Base-by-base conservation (phyloP, 2,797 vertebrate genomes). In the Hippocampus kuda region DNA sequence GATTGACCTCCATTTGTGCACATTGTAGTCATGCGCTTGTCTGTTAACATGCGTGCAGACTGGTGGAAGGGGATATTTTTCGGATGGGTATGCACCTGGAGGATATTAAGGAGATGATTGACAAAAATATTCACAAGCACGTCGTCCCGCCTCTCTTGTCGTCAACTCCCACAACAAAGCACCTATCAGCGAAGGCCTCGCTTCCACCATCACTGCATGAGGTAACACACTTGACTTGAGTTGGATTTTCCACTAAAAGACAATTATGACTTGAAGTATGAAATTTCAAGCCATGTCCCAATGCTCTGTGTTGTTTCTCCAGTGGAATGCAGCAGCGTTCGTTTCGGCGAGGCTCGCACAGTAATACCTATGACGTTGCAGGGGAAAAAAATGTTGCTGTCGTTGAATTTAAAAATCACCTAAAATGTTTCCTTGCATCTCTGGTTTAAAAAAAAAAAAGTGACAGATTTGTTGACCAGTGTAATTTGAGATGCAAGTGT, bases 1-100 rank as follows among this genome's bases (percentile, higher is more conserved):
- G 62, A 34, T 46, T 70, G 56, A 46, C 0, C 57, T 0, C 62
- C 5, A 34, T 49, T 27, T 65, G 48, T 57, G 26, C 22, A 44
- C n/a, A 27, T 11, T 9, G 34, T 22, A 44, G 65, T 65, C 9
- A 27, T 48, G 3, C 1, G 3, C 63, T n/a, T 67, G 24, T 54
- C 26, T 65, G 10, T 66, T 16, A 53, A 8, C 65, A n/a, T 77
- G 4, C 54, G 56, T 77, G 27, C 75, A 97, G 97, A 84, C 87
- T 89, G 78, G 83, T 93, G 67, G 95, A 97, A 85, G 93, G 93
- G 69, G 86, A 93, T 83, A 93, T 96, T 80, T 95, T 94, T 82
- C 92, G 86, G 79, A 87, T 94, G 81, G 93, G 93, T 69, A 93
- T 91, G 89, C 78, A 89, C 56, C 90, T 96, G 74, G 93, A 94